Conservation (phyloP, 2,113 vertebrate genomes). For the Callipepla squamata region DNA sequence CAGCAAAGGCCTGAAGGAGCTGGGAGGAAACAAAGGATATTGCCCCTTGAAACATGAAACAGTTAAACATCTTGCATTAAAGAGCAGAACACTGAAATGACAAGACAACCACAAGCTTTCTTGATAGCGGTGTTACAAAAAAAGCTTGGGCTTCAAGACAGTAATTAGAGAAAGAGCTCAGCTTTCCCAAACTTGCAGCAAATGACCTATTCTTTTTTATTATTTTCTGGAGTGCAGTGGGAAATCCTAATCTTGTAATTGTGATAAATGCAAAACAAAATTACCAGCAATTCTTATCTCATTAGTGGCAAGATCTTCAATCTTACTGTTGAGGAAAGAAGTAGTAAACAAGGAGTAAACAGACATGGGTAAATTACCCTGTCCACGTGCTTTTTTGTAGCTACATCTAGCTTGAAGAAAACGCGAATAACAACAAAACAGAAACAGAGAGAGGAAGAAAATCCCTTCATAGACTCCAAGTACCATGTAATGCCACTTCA, state of each 20-base stretch:
- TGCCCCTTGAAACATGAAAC: neutral
- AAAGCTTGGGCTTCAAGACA: neutral
- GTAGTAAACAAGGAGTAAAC: neutral
- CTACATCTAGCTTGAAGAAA: neutral
- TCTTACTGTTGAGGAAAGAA: neutral
- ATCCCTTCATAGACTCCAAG: neutral
- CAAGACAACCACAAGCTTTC: neutral
- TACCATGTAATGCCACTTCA: neutral
- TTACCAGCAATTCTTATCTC: no score
- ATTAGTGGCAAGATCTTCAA: neutral
- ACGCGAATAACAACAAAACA: neutral
- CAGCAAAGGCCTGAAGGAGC: no score
- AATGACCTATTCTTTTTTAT: neutral
- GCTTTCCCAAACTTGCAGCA: neutral
- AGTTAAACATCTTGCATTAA: neutral
- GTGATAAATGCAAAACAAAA: neutral
- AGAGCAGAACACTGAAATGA: neutral
- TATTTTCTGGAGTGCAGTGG: neutral
- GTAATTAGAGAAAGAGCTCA: neutral
- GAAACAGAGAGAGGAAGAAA: neutral
- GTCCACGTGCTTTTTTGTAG: neutral
- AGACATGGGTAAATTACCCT: neutral
- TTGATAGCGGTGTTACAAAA: neutral
- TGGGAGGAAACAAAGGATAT: neutral
- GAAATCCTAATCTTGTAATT: neutral